phyloP scores from a whole-genome alignment of 2,113 vertebrate genomes.

The Neopipo cinnamomea region DNA sequence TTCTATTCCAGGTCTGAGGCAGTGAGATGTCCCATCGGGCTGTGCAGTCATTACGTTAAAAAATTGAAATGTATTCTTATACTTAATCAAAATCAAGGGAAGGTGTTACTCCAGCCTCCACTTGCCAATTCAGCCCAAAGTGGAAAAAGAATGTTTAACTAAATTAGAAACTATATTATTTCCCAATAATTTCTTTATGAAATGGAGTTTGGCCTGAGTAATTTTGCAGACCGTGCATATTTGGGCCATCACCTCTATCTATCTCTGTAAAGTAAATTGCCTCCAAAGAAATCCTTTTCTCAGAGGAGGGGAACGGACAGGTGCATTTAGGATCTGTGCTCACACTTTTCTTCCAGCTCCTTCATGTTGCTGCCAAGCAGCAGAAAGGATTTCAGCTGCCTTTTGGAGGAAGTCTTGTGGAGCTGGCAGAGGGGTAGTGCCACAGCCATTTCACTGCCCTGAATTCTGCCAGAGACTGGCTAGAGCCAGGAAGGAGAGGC shows the following conservation, averaged over 20 bases:
- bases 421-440: background rate
- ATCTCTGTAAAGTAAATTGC: background rate
- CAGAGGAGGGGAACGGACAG: background rate
- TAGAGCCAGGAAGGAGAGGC: background rate
- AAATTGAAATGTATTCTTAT: constrained; percentile 25
- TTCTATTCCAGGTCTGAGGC: constrained; percentile 6
- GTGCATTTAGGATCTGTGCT: background rate
- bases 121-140: background rate
- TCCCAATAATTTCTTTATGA: background rate
- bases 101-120: background rate
- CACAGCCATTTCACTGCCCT: background rate
- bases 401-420: background rate
- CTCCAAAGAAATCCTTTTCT: background rate
- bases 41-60: constrained; percentile 19
- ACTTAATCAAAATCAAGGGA: constrained; percentile 31
- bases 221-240: background rate
- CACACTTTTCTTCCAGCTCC: background rate
- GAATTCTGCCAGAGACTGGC: background rate
- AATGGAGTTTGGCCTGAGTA: background rate
- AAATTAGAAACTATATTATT: constrained; percentile 1
- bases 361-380: background rate
- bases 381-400: background rate
- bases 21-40: background rate
- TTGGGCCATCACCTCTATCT: background rate
- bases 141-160: background rate